These are phyloP conservation scores for Emesis furor DNA, from an alignment of 2,888 invertebrate genomes.

Conservation along the genomic window DNA sequence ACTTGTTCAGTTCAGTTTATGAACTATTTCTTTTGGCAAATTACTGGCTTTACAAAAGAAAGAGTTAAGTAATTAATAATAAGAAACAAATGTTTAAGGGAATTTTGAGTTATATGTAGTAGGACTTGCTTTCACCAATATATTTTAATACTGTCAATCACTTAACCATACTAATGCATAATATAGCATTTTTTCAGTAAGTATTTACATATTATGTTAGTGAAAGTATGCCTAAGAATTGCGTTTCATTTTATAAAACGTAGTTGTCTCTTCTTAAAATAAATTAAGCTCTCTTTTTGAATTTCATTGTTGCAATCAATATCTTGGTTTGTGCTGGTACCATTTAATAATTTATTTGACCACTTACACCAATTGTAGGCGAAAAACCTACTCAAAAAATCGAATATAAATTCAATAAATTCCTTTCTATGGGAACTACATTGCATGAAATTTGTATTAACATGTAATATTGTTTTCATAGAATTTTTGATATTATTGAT, in stretches of 20 bases:
- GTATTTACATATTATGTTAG: background rate
- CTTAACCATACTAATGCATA: too few relatives aligned
- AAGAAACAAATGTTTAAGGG: too few relatives aligned
- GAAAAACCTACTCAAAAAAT: background rate
- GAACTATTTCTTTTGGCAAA: too few relatives aligned
- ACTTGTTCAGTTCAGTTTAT: too few relatives aligned
- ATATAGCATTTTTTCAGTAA: too few relatives aligned
- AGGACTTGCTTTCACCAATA: too few relatives aligned
- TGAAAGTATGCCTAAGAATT: background rate
- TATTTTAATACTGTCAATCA: too few relatives aligned
- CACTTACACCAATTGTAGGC: background rate
- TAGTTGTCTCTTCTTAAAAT: background rate
- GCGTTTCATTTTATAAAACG: background rate
- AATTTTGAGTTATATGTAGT: too few relatives aligned
- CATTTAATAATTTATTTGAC: slow-evolving; percentile 9
- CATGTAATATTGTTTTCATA: background rate
- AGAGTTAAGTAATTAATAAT: too few relatives aligned
- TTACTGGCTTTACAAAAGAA: too few relatives aligned
- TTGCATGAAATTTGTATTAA: background rate
- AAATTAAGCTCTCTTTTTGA: background rate
- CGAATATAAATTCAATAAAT: background rate
- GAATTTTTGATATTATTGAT: background rate
- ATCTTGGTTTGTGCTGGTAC: background rate
- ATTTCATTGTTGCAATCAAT: background rate
- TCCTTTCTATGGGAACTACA: slow-evolving; percentile 4